Conservation (phyloP, 2,888 invertebrate genomes). For the Campoplex nolae region DNA sequence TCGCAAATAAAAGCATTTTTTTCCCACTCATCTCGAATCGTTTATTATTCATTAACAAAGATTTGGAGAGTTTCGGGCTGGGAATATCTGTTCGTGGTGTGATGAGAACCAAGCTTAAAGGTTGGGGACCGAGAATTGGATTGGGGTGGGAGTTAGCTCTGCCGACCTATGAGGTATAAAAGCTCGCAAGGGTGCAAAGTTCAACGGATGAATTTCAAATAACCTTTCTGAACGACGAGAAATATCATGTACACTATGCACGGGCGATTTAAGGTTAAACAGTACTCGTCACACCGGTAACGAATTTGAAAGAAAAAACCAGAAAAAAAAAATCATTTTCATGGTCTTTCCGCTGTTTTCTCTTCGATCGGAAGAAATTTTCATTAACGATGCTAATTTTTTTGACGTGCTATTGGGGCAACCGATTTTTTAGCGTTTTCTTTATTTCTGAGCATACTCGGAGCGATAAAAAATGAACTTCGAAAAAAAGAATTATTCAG, state of each 20-base stretch:
- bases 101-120: conserved; percentile 14
- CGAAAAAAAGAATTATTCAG: not conserved
- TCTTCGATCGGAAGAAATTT: not conserved
- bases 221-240: conserved; percentile 23
- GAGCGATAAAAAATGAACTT: not conserved
- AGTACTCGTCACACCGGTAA: not conserved
- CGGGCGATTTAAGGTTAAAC: not conserved
- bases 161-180: conserved; percentile 44
- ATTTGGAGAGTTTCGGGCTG: conserved; percentile 1
- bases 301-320: too few species aligned
- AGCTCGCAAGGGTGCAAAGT: conserved; percentile 57
- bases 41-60: conserved; percentile 61
- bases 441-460: not conserved
- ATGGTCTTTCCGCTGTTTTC: not conserved
- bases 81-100: not conserved
- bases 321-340: not conserved
- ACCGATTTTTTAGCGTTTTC: not conserved
- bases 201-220: conserved; percentile 64
- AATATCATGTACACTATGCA: conserved; percentile 43
- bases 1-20: conserved; percentile 16
- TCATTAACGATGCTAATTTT: not conserved
- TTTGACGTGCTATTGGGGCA: not conserved
- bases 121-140: conserved; percentile 2
- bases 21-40: conserved; percentile 44
- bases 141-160: not conserved